Evolutionary conservation across 2,113 vertebrate species (phyloP).

Genomic region (Ophiodon elongatus): DNA sequence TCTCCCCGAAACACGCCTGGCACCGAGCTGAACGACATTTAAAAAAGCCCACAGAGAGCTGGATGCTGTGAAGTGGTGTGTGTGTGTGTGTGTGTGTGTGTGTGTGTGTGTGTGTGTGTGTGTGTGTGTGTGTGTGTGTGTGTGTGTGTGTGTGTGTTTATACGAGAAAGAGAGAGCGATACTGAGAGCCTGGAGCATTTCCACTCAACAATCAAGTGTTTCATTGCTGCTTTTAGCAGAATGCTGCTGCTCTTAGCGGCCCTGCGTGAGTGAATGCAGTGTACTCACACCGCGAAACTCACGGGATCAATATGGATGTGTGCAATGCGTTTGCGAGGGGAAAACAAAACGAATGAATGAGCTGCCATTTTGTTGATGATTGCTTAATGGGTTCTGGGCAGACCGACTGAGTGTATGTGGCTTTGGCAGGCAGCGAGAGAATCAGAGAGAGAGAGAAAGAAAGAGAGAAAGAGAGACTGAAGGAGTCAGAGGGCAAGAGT

Average conservation of each 20-base stretch:
- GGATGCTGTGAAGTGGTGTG: constrained; percentile 40
- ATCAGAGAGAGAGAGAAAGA: neutral
- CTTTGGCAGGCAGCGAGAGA: neutral
- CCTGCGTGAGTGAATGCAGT: constrained; percentile 26
- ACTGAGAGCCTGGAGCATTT: constrained; percentile 47
- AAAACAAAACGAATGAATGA: constrained; percentile 36
- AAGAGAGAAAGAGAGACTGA: neutral
- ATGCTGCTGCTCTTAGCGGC: constrained; percentile 20
- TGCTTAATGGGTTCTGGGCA: constrained; percentile 44
- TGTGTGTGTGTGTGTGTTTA: constrained; percentile 16
- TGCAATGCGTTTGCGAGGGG: neutral
- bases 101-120: constrained; percentile 36
- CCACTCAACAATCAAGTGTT: constrained; percentile 61
- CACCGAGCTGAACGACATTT: constrained; percentile 59
- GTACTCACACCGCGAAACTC: constrained; percentile 17
- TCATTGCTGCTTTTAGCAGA: constrained; percentile 62
- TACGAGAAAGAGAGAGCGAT: no score
- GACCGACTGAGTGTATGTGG: neutral
- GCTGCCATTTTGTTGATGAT: constrained; percentile 32
- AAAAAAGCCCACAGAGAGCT: constrained; percentile 56
- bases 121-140: constrained; percentile 24
- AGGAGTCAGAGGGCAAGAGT: neutral
- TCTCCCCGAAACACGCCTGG: constrained; percentile 66
- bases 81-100: constrained; percentile 31
- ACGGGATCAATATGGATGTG: constrained; percentile 18